Evolutionary conservation across 2,888 invertebrate species (phyloP), one percentile per base, ranked within the genome.

Genomic region (Pachliopta kotzebuea): DNA sequence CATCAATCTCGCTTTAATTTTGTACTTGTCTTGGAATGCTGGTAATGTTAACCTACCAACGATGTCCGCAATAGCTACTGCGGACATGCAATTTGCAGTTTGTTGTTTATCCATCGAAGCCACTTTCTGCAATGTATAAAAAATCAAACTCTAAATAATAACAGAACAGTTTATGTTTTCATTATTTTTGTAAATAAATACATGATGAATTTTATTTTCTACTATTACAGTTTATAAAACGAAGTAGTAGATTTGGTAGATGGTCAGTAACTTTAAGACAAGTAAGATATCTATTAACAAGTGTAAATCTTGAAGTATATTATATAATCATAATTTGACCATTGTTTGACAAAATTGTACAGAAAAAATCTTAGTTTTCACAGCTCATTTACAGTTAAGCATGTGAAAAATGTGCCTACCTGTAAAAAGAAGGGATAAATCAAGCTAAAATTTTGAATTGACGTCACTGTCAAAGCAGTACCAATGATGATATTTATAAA

Each of bases 71-170:
- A 92, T 87, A 2, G 95, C 95, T 61, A 95, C 91, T 0, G 93
- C 90, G n/a, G 95, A 95, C 94, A 95, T 94, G 69, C 95, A 95
- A 53, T 86, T 84, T 1, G 95, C 95, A 4, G 95, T 94, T 70
- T 94, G 86, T 57, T 91, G 81, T 69, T 88, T 90, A 70, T 84
- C 76, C 81, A 90, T 77, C 4, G 66, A 65, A 14, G 88, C 90
- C 24, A 76, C 79, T 78, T 90, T 86, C 90, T 90, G 79, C 7
- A 76, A 85, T 45, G 4, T 18, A 45, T 45, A 45, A 18, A 45
- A 7, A 45, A n/a, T 4, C 4, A 18, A n/a, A 4, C 1, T 37
- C 11, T 11, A 37, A 37, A 45, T 18, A 45, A 45, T n/a, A n/a
- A 18, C n/a, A 11, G 1, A n/a, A 45, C 14, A 42, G 42, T 42